Evolutionary conservation across 2,797 vertebrate species (phyloP).

Genomic region (Sarcophilus harrisii): DNA sequence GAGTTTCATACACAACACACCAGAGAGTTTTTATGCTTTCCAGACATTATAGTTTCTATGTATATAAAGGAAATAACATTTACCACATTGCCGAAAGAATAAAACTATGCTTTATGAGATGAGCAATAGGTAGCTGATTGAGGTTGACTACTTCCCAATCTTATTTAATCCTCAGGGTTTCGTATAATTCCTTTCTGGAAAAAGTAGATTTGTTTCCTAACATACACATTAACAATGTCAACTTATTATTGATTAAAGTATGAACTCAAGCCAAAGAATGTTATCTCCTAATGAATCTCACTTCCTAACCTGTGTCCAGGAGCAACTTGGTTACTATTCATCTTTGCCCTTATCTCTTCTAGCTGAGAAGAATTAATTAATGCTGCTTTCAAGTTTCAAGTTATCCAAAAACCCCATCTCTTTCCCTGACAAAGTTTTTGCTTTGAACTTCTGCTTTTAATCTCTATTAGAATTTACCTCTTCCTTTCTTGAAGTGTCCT

Average conservation of each 20-base stretch:
- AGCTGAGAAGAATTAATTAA: background rate
- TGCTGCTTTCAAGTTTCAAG: background rate
- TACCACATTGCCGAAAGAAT: background rate
- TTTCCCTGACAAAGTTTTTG: background rate
- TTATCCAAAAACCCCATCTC: background rate
- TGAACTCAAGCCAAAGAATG: background rate
- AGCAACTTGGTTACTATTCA: background rate
- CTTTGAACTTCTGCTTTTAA: background rate
- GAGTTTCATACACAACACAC: background rate
- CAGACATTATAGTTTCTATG: background rate
- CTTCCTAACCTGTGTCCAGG: background rate
- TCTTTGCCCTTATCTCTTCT: background rate
- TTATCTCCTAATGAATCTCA: background rate
- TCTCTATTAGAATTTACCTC: background rate
- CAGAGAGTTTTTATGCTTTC: background rate
- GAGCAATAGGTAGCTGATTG: background rate
- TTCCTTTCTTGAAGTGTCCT: background rate
- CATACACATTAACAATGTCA: background rate
- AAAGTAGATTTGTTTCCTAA: background rate
- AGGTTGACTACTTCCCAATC: background rate
- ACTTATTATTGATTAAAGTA: background rate
- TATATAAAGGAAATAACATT: background rate
- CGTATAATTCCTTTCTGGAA: background rate
- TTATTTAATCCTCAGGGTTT: background rate
- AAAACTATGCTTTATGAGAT: background rate